Conservation (phyloP, 53 echinoderm and acorn worm genomes). For the Patiria pectinifera region DNA sequence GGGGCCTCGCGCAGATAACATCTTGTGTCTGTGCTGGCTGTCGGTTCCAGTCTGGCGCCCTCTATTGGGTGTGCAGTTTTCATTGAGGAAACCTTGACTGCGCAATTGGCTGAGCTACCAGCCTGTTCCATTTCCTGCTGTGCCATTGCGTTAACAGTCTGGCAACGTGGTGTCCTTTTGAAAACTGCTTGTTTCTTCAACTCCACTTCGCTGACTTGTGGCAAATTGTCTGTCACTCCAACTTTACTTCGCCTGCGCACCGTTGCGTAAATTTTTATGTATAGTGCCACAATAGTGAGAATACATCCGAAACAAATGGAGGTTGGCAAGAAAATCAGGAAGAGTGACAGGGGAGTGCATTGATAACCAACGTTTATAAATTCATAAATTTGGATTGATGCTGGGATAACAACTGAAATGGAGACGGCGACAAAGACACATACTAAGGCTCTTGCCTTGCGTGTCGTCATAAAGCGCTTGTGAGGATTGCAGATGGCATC, state of each 20-base stretch:
- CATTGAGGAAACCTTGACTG: no score
- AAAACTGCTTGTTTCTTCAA: not conserved
- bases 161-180: not conserved
- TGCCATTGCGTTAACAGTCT: not conserved
- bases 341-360: not conserved
- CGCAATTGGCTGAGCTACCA: no score
- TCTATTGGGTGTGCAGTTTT: not conserved
- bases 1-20: no score
- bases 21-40: no score
- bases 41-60: not conserved
- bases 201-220: not conserved
- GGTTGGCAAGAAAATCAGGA: not conserved
- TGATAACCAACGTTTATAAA: not conserved
- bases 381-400: not conserved
- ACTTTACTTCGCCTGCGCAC: not conserved
- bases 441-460: not conserved
- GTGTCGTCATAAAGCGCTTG: not conserved
- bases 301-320: not conserved
- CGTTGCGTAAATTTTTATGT: not conserved
- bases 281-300: not conserved
- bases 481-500: conserved; percentile 39
- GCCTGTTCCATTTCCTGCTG: no score
- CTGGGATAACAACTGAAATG: not conserved
- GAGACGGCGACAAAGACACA: not conserved
- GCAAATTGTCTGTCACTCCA: not conserved